Evolutionary conservation across 1,140 invertebrate species (phyloP).

Genomic region (Oryzaephilus surinamensis): DNA sequence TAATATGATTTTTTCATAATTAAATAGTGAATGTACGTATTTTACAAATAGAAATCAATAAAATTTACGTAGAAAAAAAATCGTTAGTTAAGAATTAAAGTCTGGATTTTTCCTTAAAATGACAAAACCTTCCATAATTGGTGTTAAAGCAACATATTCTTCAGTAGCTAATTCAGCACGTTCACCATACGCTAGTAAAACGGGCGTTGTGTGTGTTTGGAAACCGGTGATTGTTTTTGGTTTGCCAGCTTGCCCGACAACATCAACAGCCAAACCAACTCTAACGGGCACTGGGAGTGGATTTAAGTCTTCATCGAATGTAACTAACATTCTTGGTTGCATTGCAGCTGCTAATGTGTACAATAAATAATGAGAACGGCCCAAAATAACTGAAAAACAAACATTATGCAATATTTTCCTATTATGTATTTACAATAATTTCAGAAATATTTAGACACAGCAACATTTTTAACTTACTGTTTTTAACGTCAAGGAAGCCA

Average conservation of each 20-base stretch:
- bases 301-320: conserved; percentile 93
- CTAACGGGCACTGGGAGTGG: conserved; percentile 91
- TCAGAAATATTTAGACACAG: conserved; percentile 1
- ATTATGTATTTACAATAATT: too few species aligned
- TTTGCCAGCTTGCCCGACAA: conserved; percentile 98
- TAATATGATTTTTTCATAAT: too few species aligned
- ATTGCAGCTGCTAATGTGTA: conserved; percentile 94
- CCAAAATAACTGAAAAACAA: conserved; percentile 70
- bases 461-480: conserved; percentile 60
- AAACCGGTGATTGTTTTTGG: conserved; percentile 99
- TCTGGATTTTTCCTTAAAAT: conserved; percentile 92
- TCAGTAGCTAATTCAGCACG: conserved; percentile 96
- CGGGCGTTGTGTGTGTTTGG: conserved; percentile 98
- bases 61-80: too few species aligned
- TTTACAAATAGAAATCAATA: too few species aligned
- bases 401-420: too few species aligned
- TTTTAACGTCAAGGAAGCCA: conserved; percentile 94
- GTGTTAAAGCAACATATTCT: conserved; percentile 90
- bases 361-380: conserved; percentile 92
- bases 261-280: conserved; percentile 97
- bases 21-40: too few species aligned
- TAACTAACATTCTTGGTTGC: conserved; percentile 98
- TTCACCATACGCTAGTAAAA: conserved; percentile 92
- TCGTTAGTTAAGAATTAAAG: conserved; percentile 36
- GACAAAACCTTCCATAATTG: conserved; percentile 98